Evolutionary conservation across 1,140 invertebrate species (phyloP).

Genomic region (Globodera rostochiensis): DNA sequence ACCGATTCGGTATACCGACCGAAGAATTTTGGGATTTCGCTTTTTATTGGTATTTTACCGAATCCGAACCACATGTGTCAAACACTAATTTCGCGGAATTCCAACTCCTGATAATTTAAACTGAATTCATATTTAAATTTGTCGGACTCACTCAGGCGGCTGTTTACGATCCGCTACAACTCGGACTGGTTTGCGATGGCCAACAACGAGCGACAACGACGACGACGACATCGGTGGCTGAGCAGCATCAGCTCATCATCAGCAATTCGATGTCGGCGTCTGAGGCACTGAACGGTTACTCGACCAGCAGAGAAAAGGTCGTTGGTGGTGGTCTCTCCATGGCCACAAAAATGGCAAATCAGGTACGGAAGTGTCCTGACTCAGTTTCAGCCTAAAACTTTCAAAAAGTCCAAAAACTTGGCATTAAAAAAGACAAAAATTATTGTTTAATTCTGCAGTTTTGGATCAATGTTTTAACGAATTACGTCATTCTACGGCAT

Average conservation of each 20-base stretch:
- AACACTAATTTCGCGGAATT: too few species aligned
- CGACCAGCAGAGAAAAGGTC: neutral
- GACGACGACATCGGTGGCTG: neutral
- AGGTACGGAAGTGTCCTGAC: constrained; percentile 1
- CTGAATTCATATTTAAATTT: too few species aligned
- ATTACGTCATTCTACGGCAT: too few species aligned
- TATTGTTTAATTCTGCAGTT: too few species aligned
- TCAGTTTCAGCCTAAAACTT: too few species aligned
- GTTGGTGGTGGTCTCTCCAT: neutral
- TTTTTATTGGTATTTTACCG: too few species aligned
- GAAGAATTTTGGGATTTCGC: too few species aligned
- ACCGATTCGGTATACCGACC: too few species aligned
- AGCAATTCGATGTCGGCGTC: neutral
- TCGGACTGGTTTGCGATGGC: neutral
- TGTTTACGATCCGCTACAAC: constrained; percentile 3
- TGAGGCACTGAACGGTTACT: neutral
- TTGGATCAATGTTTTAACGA: too few species aligned
- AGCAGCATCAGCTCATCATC: neutral
- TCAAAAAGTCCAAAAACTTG: neutral
- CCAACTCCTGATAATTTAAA: too few species aligned
- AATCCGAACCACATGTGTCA: too few species aligned
- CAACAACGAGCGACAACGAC: neutral
- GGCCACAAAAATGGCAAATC: constrained; percentile 31
- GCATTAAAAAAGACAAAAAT: neutral
- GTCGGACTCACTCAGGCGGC: neutral